Evolutionary conservation across 2,888 invertebrate species (phyloP).

Genomic region (Phasia obesa): DNA sequence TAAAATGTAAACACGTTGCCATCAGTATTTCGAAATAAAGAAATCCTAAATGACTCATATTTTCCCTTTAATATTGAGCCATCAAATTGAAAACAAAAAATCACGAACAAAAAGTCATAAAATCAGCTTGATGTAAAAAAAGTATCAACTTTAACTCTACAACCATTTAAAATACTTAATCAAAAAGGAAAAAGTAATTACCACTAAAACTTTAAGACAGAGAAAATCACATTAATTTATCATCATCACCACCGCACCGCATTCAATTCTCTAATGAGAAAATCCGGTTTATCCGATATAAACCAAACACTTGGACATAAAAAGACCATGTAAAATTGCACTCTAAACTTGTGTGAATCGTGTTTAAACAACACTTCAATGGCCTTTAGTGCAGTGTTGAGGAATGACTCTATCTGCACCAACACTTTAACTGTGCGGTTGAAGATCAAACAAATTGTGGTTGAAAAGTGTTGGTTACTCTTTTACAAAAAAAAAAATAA

Average conservation of each 20-base stretch:
- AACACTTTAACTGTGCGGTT: constrained; percentile 43
- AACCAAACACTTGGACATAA: too few relatives aligned
- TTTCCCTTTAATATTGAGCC: too few relatives aligned
- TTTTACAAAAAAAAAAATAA: constrained; percentile 8
- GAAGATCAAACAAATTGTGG: constrained; percentile 62
- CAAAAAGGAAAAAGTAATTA: constrained; percentile 27
- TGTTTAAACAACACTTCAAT: constrained; percentile 50
- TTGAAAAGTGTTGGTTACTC: constrained; percentile 45
- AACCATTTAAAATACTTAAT: not conserved
- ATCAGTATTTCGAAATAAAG: too few relatives aligned
- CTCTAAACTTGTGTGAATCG: constrained; percentile 28
- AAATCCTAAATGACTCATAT: too few relatives aligned
- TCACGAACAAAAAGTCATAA: too few relatives aligned
- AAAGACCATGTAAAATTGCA: constrained; percentile 33
- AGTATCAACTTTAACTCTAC: too few relatives aligned
- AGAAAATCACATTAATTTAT: constrained; percentile 33
- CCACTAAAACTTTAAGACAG: constrained; percentile 12
- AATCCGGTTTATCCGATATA: constrained; percentile 50
- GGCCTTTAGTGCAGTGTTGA: constrained; percentile 11
- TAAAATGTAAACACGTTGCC: too few relatives aligned
- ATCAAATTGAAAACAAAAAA: too few relatives aligned
- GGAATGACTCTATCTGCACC: constrained; percentile 21
- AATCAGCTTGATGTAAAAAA: too few relatives aligned
- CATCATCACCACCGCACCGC: constrained; percentile 20
- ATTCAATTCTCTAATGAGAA: constrained; percentile 44